Percentiles rank a stretch among this genome's conserved stretches.
Evolutionary conservation across 2,888 invertebrate genomes (phyloP).

Genomic region (Trimorus sp.): DNA sequence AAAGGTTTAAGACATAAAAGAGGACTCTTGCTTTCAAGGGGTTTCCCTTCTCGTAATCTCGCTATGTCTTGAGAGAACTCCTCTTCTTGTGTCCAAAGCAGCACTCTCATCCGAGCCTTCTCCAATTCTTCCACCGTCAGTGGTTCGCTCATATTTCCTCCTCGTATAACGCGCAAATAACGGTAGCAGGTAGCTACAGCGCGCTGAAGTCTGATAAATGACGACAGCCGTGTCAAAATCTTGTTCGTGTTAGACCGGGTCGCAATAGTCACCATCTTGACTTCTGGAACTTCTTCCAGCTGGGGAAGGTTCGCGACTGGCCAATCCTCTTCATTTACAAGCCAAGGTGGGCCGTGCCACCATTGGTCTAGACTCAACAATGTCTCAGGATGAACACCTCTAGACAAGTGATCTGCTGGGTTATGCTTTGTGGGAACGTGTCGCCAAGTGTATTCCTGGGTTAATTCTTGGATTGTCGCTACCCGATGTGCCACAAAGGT

Average conservation of each 20-base stretch:
- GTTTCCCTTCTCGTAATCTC: not conserved
- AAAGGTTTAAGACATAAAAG: not conserved
- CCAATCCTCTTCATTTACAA: no score
- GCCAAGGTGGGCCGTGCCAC: slow-evolving; percentile 1
- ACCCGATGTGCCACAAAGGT: not conserved
- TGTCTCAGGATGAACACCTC: slow-evolving; percentile 1
- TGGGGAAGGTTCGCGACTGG: no score
- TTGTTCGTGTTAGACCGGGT: not conserved
- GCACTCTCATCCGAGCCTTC: not conserved
- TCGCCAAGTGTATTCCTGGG: slow-evolving; percentile 2
- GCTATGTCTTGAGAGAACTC: not conserved
- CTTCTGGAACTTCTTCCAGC: not conserved
- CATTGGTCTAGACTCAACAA: not conserved
- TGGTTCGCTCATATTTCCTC: not conserved
- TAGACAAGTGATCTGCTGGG: not conserved
- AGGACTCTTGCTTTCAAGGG: not conserved
- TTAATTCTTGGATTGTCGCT: not conserved
- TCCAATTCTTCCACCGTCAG: not conserved
- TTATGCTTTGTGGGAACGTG: slow-evolving; percentile 2
- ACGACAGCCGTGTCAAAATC: no score
- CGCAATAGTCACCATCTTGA: no score
- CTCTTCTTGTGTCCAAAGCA: not conserved
- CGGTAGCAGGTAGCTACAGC: no score
- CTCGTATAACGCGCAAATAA: no score
- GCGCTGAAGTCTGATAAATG: no score